Percentiles rank a stretch among this genome's conserved stretches.
phyloP scores from a whole-genome alignment of 2,888 invertebrate species.

The Eucera pruinosa region DNA sequence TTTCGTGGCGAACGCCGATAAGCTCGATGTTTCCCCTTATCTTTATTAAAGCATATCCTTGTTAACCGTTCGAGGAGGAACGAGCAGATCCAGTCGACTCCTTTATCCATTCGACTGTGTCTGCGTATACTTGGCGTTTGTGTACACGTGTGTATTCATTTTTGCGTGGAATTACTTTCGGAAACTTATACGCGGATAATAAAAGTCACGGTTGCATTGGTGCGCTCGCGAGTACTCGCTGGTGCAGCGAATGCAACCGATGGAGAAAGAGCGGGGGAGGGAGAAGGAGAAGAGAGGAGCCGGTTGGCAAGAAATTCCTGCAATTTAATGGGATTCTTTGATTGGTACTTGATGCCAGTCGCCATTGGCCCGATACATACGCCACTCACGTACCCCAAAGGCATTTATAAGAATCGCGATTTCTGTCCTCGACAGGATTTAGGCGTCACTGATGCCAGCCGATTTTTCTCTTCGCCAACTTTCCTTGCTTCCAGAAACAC shows the following conservation, averaged over 20 bases:
- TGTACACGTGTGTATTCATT: constrained; percentile 28
- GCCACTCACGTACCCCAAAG: constrained; percentile 77
- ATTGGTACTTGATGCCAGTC: constrained; percentile 82
- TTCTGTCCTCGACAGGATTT: constrained; percentile 69
- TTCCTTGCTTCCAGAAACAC: constrained; percentile 1
- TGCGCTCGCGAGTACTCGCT: not conserved
- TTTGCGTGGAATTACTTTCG: constrained; percentile 59
- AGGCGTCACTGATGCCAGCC: constrained; percentile 53
- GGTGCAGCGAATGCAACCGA: constrained; percentile 43
- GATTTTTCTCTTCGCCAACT: constrained; percentile 34
- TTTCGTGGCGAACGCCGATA: constrained; percentile 22
- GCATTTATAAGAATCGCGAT: constrained; percentile 78
- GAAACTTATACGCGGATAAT: constrained; percentile 64
- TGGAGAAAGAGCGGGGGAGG: constrained; percentile 48
- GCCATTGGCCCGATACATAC: constrained; percentile 77
- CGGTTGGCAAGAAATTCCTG: constrained; percentile 81
- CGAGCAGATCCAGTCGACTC: not conserved
- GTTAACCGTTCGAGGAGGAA: constrained; percentile 2
- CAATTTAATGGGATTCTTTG: constrained; percentile 83
- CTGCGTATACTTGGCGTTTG: no score
- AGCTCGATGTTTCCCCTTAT: constrained; percentile 31
- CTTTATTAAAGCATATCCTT: constrained; percentile 46
- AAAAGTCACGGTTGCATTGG: constrained; percentile 38
- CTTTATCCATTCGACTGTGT: not conserved
- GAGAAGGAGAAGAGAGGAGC: constrained; percentile 69